A percentile compares a stretch with the other conserved stretches of the same genome.
These are phyloP conservation scores for Dascillus cervinus DNA, from an alignment of 2,888 invertebrate genomes.

Conservation along the genomic window DNA sequence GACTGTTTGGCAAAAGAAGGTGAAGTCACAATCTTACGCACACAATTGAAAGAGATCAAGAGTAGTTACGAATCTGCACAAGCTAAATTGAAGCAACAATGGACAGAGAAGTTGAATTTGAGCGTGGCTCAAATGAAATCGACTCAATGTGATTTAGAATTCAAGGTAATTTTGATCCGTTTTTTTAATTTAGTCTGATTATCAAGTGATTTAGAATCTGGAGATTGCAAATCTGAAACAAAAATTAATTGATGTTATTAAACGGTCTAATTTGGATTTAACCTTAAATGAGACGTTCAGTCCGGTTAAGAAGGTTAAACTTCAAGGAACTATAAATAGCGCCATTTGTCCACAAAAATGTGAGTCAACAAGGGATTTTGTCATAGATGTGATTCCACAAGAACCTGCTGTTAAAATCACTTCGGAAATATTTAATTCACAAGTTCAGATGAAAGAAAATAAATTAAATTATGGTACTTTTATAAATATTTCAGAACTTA, in stretches of 20 bases:
- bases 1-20: constrained; percentile 51
- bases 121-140: constrained; percentile 43
- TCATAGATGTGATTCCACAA: no score
- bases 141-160: constrained; percentile 48
- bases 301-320: no score
- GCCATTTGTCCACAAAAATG: no score
- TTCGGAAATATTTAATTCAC: no score
- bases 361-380: no score
- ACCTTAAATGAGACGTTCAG: constrained; percentile 14
- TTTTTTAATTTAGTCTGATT: constrained; percentile 1
- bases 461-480: no score
- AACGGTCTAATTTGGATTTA: constrained; percentile 8
- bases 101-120: constrained; percentile 43
- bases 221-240: constrained; percentile 52
- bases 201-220: constrained; percentile 43
- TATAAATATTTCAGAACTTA: no score
- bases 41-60: constrained; percentile 47
- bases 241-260: constrained; percentile 32
- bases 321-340: no score
- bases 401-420: no score
- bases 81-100: constrained; percentile 43
- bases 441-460: no score
- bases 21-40: constrained; percentile 49
- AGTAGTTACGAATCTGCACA: constrained; percentile 42
- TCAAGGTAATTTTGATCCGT: constrained; percentile 41